phyloP scores from a whole-genome alignment of 1,140 invertebrate genomes.

The Eriocheir sinensis region DNA sequence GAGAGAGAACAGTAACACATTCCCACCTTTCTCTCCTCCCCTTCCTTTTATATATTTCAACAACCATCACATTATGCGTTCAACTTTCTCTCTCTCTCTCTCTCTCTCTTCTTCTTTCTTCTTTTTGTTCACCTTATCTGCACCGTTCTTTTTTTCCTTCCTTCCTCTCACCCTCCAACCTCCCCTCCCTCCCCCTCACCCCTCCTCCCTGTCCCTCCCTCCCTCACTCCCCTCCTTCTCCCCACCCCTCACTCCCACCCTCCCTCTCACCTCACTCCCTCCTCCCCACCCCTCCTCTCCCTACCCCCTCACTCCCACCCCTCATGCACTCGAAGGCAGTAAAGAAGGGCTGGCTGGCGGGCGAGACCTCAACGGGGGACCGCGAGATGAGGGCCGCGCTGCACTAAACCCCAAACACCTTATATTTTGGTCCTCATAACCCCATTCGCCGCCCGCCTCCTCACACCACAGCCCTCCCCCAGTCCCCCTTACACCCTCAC shows the following conservation, averaged over 20 bases:
- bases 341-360: neutral
- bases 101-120: neutral
- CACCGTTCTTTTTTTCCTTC: neutral
- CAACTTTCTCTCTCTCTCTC: neutral
- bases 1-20: no score
- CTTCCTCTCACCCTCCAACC: neutral
- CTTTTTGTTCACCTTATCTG: no score
- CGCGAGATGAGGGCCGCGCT: neutral
- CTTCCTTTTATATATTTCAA: neutral
- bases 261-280: neutral
- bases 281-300: neutral
- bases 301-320: neutral
- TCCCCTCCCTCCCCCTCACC: neutral
- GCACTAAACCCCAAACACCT: neutral
- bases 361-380: constrained; percentile 3
- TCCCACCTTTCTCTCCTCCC: neutral
- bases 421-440: constrained; percentile 11
- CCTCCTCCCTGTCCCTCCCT: neutral
- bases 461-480: no score
- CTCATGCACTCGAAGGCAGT: neutral
- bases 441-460: neutral
- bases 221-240: neutral
- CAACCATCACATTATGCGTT: neutral
- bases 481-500: no score
- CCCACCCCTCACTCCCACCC: neutral